Evolutionary conservation across 2,113 vertebrate genomes (phyloP), one percentile per base, ranked within the genome.

Genomic region (Eubucco bourcierii): DNA sequence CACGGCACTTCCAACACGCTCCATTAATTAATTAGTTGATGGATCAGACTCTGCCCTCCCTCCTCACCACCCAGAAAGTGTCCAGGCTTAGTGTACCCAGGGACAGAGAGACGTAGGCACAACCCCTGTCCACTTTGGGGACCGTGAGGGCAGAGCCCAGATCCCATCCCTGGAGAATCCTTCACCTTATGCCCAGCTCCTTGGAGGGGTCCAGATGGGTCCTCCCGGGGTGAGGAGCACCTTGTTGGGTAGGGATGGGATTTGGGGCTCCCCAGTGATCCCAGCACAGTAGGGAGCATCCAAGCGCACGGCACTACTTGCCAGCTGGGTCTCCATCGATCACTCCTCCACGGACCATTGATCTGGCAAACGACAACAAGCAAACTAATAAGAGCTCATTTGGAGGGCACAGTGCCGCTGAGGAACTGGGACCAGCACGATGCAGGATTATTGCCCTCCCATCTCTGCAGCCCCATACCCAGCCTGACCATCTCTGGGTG

Each of bases 351-450:
- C 93, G 98, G 97, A 97, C 97, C 98, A 98, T 97, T 98, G 97
- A 98, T 98, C 98, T 96, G 97, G 98, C 98, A 98, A 98, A 98
- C 96, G 97, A 98, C 97, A 97, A 97, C 97, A 95, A 97, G 97
- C 94, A 87, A 95, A 96, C 96, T 96, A 97, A 98, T 98, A 95
- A 98, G 97, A 97, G 97, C 94, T 97, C 95, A 46, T 93, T 94
- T 94, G 59, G 90, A 80, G 80, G 83, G 67, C 3, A 1, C 77
- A 82, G 59, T 1, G 2, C 33, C 1, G 3, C 21, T 28, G 39
- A 14, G 63, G 59, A 58, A 17, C 64, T 1, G 10, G n/a, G 63
- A 47, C 75, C 5, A 8, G 29, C 25, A 16, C 0, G 3, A 15
- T 8, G 67, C 6, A 0, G 64, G 84, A 25, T 27, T 70, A 16